Evolutionary conservation across 2,797 vertebrate species (phyloP).

Genomic region (Gymnothorax javanicus): DNA sequence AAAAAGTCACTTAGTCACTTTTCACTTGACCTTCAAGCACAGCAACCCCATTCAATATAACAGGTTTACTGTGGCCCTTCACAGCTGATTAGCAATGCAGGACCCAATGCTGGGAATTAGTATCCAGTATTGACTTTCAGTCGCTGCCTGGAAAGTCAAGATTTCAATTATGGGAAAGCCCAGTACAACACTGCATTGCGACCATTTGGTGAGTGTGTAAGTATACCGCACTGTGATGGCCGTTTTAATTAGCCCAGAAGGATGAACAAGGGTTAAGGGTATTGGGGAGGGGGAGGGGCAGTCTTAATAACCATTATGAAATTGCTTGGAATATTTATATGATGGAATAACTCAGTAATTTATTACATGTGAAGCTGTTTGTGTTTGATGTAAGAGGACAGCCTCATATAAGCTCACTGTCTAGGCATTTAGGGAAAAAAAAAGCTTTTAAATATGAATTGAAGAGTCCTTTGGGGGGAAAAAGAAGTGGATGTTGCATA

Average conservation of each 20-base stretch:
- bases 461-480: background rate
- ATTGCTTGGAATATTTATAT: background rate
- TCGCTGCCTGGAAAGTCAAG: background rate
- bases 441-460: background rate
- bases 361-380: background rate
- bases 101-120: background rate
- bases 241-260: background rate
- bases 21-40: background rate
- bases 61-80: background rate
- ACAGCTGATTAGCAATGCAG: background rate
- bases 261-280: background rate
- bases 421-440: background rate
- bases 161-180: background rate
- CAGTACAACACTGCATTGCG: background rate
- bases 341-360: background rate
- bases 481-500: background rate
- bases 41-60: background rate
- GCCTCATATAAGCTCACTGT: background rate
- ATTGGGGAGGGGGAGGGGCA: background rate
- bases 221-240: background rate
- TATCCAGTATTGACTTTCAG: background rate
- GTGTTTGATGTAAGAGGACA: background rate
- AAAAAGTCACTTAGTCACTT: background rate
- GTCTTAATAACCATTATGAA: background rate
- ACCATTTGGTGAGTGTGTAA: background rate